Evolutionary conservation across 2,113 vertebrate species (phyloP).

Genomic region (Delphinus delphis): DNA sequence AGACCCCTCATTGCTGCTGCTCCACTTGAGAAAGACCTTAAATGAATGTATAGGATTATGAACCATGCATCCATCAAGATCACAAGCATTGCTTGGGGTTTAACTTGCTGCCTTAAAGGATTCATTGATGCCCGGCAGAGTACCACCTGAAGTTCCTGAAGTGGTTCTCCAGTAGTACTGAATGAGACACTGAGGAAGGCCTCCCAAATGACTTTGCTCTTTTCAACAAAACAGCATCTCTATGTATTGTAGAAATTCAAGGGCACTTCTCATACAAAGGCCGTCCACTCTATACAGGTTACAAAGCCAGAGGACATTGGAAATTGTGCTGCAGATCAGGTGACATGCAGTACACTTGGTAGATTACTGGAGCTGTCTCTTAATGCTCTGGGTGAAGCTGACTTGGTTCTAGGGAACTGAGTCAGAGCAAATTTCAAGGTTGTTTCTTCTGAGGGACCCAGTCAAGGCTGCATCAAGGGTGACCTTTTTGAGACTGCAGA

Average conservation of each 20-base stretch:
- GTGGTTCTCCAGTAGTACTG: not conserved
- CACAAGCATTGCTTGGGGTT: not conserved
- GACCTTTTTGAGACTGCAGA: not conserved
- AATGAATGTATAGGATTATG: not conserved
- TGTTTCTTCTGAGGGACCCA: not conserved
- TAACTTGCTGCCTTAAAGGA: not conserved
- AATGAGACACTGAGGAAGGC: not conserved
- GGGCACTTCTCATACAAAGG: not conserved
- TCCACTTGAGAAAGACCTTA: not conserved
- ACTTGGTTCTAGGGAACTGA: not conserved
- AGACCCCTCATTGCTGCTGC: not conserved
- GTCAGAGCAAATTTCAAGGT: not conserved
- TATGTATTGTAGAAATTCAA: not conserved
- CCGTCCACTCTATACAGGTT: not conserved
- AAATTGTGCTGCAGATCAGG: not conserved
- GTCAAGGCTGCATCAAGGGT: not conserved
- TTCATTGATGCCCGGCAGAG: not conserved
- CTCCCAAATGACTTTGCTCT: not conserved
- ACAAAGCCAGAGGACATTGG: not conserved
- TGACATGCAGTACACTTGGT: not conserved
- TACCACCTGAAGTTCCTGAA: not conserved
- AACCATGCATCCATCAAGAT: not conserved
- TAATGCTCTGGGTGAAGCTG: not conserved
- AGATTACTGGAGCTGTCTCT: not conserved
- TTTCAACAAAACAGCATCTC: not conserved